Evolutionary conservation across 1,140 invertebrate species (phyloP).

Genomic region (Subanguina moxae): DNA sequence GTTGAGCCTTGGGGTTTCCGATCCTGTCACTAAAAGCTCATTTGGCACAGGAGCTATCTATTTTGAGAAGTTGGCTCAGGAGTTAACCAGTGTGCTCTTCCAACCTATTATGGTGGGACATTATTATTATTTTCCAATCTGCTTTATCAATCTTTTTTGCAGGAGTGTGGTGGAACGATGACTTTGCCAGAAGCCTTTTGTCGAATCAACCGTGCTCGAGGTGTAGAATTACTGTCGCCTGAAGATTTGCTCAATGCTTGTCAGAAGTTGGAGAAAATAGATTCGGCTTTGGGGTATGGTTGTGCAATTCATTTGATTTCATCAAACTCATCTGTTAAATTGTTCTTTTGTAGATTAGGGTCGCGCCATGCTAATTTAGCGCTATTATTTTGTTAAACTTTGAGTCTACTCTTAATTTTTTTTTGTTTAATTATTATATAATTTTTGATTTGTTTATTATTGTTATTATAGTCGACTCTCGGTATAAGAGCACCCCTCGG

Average conservation of each 20-base stretch:
- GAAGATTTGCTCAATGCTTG: constrained; percentile 64
- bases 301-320: neutral
- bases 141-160: neutral
- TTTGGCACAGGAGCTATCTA: constrained; percentile 82
- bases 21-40: constrained; percentile 85
- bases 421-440: too few relatives aligned
- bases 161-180: constrained; percentile 76
- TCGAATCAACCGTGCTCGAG: constrained; percentile 74
- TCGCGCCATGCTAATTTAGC: too few relatives aligned
- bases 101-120: constrained; percentile 72
- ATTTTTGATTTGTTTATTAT: too few relatives aligned
- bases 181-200: constrained; percentile 91
- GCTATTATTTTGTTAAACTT: too few relatives aligned
- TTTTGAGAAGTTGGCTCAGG: constrained; percentile 77
- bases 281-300: constrained; percentile 40
- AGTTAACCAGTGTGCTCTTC: constrained; percentile 77
- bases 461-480: too few relatives aligned
- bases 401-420: too few relatives aligned
- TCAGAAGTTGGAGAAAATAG: constrained; percentile 59
- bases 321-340: constrained; percentile 3
- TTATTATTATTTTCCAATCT: constrained; percentile 5
- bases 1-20: constrained; percentile 83
- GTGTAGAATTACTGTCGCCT: constrained; percentile 64
- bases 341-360: neutral
- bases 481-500: too few relatives aligned